Conservation (phyloP, 2,797 vertebrate genomes). For the Zalophus californianus region DNA sequence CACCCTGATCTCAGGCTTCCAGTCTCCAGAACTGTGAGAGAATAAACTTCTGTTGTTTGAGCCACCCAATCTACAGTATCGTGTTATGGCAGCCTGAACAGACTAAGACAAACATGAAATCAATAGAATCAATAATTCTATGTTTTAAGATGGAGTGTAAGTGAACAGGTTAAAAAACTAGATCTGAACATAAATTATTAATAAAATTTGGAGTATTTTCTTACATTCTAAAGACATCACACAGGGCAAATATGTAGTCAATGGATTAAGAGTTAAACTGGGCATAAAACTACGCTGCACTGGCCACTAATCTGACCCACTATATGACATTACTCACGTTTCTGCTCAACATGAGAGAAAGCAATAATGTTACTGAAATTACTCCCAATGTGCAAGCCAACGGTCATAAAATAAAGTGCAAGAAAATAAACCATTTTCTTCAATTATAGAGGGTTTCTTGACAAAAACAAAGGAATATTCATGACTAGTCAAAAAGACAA, state of each 20-base stretch:
- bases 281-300: not conserved
- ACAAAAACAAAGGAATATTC: conserved; percentile 45
- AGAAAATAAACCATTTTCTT: conserved; percentile 43
- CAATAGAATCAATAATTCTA: not conserved
- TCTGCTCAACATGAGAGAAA: not conserved
- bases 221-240: not conserved
- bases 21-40: not conserved
- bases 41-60: not conserved
- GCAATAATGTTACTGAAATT: not conserved
- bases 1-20: not conserved
- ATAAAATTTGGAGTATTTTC: not conserved
- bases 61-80: not conserved
- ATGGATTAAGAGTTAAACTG: not conserved
- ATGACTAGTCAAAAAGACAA: not conserved
- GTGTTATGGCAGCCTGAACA: not conserved
- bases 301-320: not conserved
- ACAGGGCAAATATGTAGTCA: not conserved
- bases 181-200: not conserved
- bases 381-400: conserved; percentile 30
- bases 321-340: not conserved
- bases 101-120: not conserved
- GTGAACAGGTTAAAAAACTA: not conserved
- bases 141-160: not conserved
- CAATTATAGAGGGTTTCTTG: not conserved
- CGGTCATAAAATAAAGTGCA: not conserved